Evolutionary conservation across 2,797 vertebrate genomes (phyloP), one percentile per base, ranked within the genome.

Genomic region (Argya squamiceps): DNA sequence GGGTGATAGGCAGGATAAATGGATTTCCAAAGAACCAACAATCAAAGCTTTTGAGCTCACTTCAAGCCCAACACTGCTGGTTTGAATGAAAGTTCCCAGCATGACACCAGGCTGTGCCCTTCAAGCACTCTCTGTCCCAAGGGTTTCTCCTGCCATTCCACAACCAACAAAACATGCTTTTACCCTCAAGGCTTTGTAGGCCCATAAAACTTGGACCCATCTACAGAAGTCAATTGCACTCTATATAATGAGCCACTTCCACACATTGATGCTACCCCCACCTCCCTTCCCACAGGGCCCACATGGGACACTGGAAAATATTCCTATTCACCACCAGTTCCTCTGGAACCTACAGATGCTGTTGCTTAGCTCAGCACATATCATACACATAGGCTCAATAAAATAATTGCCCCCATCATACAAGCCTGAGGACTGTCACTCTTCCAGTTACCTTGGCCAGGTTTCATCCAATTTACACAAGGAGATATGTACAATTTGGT

Each of bases 1-100:
- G 16, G 19, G 36, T 32, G 32, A 85, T 68, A 75, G 50, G 53
- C 41, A 65, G 65, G 47, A 70, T 63, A 83, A 93, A 83, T 46
- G 24, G 36, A 52, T 83, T 95, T 87, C 81, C 77, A 87, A 92
- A 89, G 81, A 79, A 74, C 41, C 56, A 75, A 43, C 50, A 70
- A 59, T 64, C 74, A 63, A 84, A 89, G 68, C 24, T 83, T 52
- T 56, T 41, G 64, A 88, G 52, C 37, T 63, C 44, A 30, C 55
- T 41, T 67, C 41, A 79, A 50, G 34, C 26, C 44, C 37, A 74
- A 23, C n/a, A 67, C 7, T 1, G 1, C 30, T 68, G 39, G 23
- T 39, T 62, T 2, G 3, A 87, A 50, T n/a, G 14, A 14, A 80
- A 87, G 37, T 5, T 46, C 34, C 39, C 53, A 43, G 53, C 18